Evolutionary conservation across 1,140 invertebrate genomes (phyloP).

Genomic region (Spodoptera litura): DNA sequence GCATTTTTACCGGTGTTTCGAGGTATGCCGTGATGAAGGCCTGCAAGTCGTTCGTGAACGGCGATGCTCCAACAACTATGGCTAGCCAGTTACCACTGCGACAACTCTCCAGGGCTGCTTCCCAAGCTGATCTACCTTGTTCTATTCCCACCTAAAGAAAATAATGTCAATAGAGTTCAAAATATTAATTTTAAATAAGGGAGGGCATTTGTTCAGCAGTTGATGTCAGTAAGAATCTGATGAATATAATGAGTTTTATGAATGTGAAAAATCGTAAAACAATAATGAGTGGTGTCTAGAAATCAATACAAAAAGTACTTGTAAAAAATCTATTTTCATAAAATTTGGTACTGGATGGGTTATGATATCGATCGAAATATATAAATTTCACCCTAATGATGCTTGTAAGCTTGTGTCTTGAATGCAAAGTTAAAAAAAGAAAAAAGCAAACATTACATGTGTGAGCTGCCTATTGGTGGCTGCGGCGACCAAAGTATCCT

Average conservation of each 20-base stretch:
- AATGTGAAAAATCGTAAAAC: too few species aligned
- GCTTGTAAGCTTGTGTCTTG: neutral
- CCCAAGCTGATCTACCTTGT: slow-evolving; percentile 64
- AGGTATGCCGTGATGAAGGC: slow-evolving; percentile 58
- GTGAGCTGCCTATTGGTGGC: slow-evolving; percentile 27
- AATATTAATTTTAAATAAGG: too few species aligned
- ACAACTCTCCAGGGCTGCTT: slow-evolving; percentile 53
- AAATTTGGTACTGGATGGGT: too few species aligned
- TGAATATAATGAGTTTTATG: too few species aligned
- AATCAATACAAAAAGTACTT: too few species aligned
- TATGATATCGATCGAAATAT: neutral
- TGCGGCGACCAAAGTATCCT: slow-evolving; percentile 61
- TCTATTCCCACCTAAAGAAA: slow-evolving; percentile 65
- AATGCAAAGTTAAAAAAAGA: too few species aligned
- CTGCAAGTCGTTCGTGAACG: slow-evolving; percentile 65
- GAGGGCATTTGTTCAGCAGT: too few species aligned
- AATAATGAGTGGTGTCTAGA: too few species aligned
- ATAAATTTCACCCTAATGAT: neutral
- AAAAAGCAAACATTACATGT: slow-evolving; percentile 53
- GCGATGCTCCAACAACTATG: slow-evolving; percentile 68
- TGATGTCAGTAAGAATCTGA: too few species aligned
- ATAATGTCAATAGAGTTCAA: too few species aligned
- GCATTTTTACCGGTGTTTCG: slow-evolving; percentile 56
- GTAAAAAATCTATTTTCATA: too few species aligned
- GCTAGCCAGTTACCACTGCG: slow-evolving; percentile 69